phyloP scores from a whole-genome alignment of 1,140 invertebrate species.

The Diorhabda sublineata region DNA sequence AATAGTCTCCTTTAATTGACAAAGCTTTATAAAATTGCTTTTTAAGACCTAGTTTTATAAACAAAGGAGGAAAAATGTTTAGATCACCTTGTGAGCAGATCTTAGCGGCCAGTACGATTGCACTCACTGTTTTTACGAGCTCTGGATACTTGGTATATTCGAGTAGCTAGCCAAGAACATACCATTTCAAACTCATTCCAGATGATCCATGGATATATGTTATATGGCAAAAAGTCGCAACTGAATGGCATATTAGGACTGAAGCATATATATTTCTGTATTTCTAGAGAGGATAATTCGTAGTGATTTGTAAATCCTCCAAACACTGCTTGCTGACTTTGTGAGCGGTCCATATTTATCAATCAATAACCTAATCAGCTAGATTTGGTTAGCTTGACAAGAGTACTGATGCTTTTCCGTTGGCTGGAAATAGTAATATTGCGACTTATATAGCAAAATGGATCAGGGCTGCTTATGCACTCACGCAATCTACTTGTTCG shows the following conservation, averaged over 20 bases:
- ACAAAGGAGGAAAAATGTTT: too few relatives aligned
- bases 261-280: not conserved
- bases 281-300: not conserved
- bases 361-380: constrained; percentile 27
- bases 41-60: too few relatives aligned
- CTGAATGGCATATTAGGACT: not conserved
- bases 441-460: constrained; percentile 31
- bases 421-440: constrained; percentile 17
- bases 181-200: too few relatives aligned
- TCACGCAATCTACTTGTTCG: not conserved
- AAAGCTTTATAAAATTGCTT: too few relatives aligned
- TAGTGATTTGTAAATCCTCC: constrained; percentile 13
- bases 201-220: too few relatives aligned
- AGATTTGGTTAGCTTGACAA: constrained; percentile 23
- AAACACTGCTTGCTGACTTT: constrained; percentile 22
- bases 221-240: not conserved
- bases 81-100: too few relatives aligned
- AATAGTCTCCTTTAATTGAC: too few relatives aligned
- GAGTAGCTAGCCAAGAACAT: too few relatives aligned
- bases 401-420: constrained; percentile 13
- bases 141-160: too few relatives aligned
- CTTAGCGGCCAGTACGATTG: too few relatives aligned
- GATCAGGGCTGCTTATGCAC: constrained; percentile 18
- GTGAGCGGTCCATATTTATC: constrained; percentile 30
- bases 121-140: too few relatives aligned